Percentiles rank a stretch among this genome's conserved stretches.
These are phyloP conservation scores for Saguinus imperator DNA, from an alignment of 2,113 vertebrate genomes.

Conservation along the genomic window DNA sequence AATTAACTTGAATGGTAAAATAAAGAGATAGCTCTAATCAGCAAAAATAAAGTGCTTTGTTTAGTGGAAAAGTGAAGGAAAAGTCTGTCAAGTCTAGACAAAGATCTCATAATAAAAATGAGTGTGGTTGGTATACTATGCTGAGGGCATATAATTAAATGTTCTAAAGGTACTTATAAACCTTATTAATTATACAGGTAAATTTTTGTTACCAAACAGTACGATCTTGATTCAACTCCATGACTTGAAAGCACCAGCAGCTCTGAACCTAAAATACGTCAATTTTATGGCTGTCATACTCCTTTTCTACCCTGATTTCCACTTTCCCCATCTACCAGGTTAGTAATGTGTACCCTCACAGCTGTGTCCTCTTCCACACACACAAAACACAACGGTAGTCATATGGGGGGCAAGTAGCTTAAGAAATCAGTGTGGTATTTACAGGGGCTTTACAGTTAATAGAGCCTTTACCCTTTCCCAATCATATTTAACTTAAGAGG, in stretches of 20 bases:
- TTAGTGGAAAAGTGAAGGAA: neutral
- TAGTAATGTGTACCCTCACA: neutral
- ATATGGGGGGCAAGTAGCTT: rapidly evolving
- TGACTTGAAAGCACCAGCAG: neutral
- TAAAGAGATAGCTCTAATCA: neutral
- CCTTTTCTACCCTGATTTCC: neutral
- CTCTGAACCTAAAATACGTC: neutral
- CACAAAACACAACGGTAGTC: neutral
- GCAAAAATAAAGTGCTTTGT: neutral
- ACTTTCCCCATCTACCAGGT: neutral
- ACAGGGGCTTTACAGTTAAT: neutral
- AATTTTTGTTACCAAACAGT: neutral
- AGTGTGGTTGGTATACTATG: neutral
- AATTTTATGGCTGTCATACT: neutral
- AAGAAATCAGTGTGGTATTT: neutral
- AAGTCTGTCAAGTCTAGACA: neutral
- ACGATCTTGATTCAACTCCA: neutral
- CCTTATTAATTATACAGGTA: neutral
- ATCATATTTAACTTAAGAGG: neutral
- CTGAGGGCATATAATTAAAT: neutral
- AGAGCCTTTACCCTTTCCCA: neutral
- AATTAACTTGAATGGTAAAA: neutral
- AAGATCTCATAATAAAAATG: neutral
- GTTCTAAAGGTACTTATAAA: neutral
- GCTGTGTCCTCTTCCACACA: neutral